These are phyloP conservation scores for Myrmophylax atrothorax DNA, from an alignment of 2,113 vertebrate genomes.

Conservation along the genomic window DNA sequence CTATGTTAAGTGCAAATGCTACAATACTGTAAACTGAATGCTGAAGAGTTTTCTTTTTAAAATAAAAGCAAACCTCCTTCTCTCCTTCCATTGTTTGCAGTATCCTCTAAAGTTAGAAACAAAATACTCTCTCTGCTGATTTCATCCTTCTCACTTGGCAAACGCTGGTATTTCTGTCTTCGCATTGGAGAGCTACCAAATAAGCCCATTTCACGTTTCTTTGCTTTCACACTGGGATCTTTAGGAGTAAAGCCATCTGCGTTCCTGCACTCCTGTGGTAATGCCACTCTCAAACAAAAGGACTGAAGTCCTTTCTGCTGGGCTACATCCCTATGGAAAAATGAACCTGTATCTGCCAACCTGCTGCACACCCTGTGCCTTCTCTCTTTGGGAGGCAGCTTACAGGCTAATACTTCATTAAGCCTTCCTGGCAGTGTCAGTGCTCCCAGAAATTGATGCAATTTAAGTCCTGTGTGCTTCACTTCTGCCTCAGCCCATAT, in stretches of 20 bases:
- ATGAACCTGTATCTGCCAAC: not conserved
- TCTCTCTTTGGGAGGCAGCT: not conserved
- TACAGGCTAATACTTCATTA: not conserved
- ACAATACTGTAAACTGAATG: not conserved
- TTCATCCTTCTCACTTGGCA: slow-evolving; percentile 55
- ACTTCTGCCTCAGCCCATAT: not conserved
- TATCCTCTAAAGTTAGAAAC: slow-evolving; percentile 62
- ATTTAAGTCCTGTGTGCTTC: not conserved
- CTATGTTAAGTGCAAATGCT: slow-evolving; percentile 28
- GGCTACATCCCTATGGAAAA: not conserved
- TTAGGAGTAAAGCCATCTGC: not conserved
- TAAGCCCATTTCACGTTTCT: slow-evolving; percentile 30
- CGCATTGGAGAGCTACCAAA: slow-evolving; percentile 17
- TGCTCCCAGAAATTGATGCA: not conserved
- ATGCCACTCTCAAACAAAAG: not conserved
- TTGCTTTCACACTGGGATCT: not conserved
- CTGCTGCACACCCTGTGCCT: not conserved
- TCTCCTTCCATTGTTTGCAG: slow-evolving; percentile 49
- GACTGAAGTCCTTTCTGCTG: not conserved
- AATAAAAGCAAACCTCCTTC: not conserved
- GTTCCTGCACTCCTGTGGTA: not conserved
- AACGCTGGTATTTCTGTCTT: not conserved
- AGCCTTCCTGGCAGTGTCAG: not conserved
- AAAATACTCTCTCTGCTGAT: slow-evolving; percentile 53
- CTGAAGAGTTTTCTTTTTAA: slow-evolving; percentile 18